Evolutionary conservation across 1,140 invertebrate species (phyloP).

Genomic region (Drosophila pallidifrons): DNA sequence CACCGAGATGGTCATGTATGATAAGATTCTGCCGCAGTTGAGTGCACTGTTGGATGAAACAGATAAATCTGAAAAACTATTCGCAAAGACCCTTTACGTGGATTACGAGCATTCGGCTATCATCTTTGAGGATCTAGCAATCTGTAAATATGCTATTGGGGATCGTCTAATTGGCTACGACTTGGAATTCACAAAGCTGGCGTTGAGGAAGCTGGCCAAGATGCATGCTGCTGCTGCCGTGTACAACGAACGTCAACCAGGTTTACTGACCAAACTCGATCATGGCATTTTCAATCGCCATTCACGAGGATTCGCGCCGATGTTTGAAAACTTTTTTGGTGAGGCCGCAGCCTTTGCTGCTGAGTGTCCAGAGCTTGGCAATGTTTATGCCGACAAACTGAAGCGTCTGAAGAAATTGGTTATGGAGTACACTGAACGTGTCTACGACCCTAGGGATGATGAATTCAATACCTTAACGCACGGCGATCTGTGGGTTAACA

Average conservation of each 20-base stretch:
- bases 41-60: constrained; percentile 50
- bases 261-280: constrained; percentile 60
- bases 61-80: constrained; percentile 65
- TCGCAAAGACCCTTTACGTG: constrained; percentile 73
- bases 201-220: constrained; percentile 86
- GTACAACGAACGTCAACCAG: constrained; percentile 66
- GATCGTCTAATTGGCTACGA: constrained; percentile 86
- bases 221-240: constrained; percentile 86
- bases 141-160: constrained; percentile 85
- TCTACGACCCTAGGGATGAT: constrained; percentile 75
- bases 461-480: constrained; percentile 88
- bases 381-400: constrained; percentile 56
- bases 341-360: constrained; percentile 52
- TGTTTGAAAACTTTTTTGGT: constrained; percentile 57
- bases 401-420: constrained; percentile 47
- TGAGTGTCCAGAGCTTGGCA: constrained; percentile 49
- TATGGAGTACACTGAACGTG: constrained; percentile 63
- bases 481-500: constrained; percentile 89
- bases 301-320: constrained; percentile 51
- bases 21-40: constrained; percentile 71
- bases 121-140: constrained; percentile 86
- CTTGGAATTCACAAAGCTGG: constrained; percentile 84
- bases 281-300: constrained; percentile 76
- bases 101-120: constrained; percentile 77
- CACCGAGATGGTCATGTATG: constrained; percentile 82